Evolutionary conservation across 1,140 invertebrate genomes (phyloP), one percentile per base, ranked within the genome.

Genomic region (Adoxophyes honmai): DNA sequence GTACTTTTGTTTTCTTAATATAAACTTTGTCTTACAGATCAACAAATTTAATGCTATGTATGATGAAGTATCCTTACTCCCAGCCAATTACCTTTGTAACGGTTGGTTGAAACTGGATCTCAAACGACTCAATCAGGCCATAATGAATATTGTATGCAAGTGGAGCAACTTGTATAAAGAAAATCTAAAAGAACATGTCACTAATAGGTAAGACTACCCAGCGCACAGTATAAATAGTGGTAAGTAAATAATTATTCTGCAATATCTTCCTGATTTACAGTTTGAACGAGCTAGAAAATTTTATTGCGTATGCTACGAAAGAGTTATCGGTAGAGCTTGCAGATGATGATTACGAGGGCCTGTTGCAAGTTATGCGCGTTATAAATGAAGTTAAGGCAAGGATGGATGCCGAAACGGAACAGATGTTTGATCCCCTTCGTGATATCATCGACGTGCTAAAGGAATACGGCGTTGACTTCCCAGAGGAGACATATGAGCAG

Each of bases 391-490:
- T 94, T 0, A 90, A 90, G 39, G 92, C 92, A n/a, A 90, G 92
- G 52, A 87, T 91, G 61, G 75, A 87, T 44, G 88, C 83, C 10
- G 80, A 78, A 8, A 93, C 92, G 1, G 92, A 93, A 58, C 90
- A 90, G 10, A 95, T 97, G 94, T 97, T 97, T 62, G 94, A 95
- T 37, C 95, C 96, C 0, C 81, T 97, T 0, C 91, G 95, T 74
- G 93, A 96, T 53, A 94, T 93, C 37, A 94, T 96, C 52, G 91
- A 95, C 52, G 79, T 96, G 1, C 82, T 96, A 0, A 92, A 91
- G 60, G 82, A 90, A 3, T 96, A 96, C 64, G 92, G 94, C n/a
- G 93, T 96, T 0, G 92, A 94, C 60, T 94, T 96, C 61, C 89
- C 90, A 0, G 93, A 95, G 68, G 91, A 91, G 34, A 90, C 90